Percentiles rank a stretch among this genome's conserved stretches.
Conservation (phyloP, 2,888 invertebrate species). For the Spicauda simplicius region DNA sequence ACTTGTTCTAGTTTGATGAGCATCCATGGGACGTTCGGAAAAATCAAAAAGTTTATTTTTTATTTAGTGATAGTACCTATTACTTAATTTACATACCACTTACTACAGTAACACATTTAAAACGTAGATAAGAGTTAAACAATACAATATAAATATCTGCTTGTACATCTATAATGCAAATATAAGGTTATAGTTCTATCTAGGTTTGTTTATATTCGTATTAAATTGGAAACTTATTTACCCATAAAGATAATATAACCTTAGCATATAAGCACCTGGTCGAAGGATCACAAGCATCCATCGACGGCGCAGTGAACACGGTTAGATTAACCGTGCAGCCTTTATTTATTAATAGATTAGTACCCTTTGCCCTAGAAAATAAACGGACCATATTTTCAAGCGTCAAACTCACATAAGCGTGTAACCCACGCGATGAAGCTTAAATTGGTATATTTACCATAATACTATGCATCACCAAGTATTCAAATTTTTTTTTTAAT, state of each 20-base stretch:
- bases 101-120: too few relatives aligned
- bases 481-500: not conserved
- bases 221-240: not conserved
- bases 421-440: constrained; percentile 69
- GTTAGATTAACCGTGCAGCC: constrained; percentile 72
- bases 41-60: too few relatives aligned
- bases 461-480: constrained; percentile 1
- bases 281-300: constrained; percentile 63
- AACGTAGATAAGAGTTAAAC: too few relatives aligned
- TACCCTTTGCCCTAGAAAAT: constrained; percentile 76
- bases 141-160: too few relatives aligned
- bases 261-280: constrained; percentile 49
- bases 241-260: constrained; percentile 2
- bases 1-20: too few relatives aligned
- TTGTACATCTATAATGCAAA: too few relatives aligned
- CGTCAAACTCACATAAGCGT: constrained; percentile 68
- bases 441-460: constrained; percentile 44
- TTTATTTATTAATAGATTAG: constrained; percentile 74
- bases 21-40: too few relatives aligned
- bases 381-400: constrained; percentile 73
- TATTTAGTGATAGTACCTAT: too few relatives aligned
- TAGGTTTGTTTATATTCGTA: not conserved
- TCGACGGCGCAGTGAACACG: constrained; percentile 58
- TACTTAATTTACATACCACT: too few relatives aligned
- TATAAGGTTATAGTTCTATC: too few relatives aligned